These are phyloP conservation scores for Eriocheir sinensis DNA, from an alignment of 1,140 invertebrate genomes.

Conservation along the genomic window DNA sequence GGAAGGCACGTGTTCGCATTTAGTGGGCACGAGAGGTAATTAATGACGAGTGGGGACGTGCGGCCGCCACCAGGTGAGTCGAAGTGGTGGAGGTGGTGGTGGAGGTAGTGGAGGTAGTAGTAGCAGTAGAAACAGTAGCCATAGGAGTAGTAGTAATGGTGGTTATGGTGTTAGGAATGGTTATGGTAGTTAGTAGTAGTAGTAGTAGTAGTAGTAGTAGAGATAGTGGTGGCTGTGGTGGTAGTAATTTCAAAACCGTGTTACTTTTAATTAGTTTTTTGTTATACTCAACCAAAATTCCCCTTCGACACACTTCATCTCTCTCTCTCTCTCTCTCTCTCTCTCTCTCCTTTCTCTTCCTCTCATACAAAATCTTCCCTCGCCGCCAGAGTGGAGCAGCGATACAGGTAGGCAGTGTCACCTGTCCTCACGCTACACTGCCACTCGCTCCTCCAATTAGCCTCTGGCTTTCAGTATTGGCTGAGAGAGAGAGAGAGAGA, in stretches of 20 bases:
- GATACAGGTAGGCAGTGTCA: not conserved
- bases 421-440: not conserved
- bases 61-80: not conserved
- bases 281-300: too few species aligned
- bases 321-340: not conserved
- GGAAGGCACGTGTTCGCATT: constrained; percentile 58
- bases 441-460: not conserved
- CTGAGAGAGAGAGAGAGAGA: constrained; percentile 32
- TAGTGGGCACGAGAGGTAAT: constrained; percentile 51
- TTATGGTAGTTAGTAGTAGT: too few species aligned
- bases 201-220: too few species aligned
- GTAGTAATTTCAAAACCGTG: too few species aligned
- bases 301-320: not conserved
- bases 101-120: not conserved
- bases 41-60: not conserved
- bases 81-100: not conserved
- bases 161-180: too few species aligned
- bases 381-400: not conserved
- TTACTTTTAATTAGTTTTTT: too few species aligned
- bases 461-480: not conserved
- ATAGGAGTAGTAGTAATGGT: not conserved
- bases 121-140: not conserved
- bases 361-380: too few species aligned
- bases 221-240: too few species aligned
- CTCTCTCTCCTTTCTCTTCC: not conserved